phyloP scores from a whole-genome alignment of 2,113 vertebrate genomes.

The Pycnonotus jocosus region DNA sequence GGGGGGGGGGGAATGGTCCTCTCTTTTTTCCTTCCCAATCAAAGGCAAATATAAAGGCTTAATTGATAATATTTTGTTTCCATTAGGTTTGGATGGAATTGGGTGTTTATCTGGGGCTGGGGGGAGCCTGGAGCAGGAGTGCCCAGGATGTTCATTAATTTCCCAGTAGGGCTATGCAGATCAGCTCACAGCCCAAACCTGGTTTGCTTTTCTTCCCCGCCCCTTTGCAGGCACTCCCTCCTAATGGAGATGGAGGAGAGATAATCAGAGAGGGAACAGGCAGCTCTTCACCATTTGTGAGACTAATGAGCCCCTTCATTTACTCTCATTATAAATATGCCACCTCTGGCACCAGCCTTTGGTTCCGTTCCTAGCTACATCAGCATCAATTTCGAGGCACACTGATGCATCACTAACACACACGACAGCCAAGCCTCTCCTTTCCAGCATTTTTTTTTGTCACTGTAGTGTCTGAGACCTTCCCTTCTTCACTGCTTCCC shows the following conservation, averaged over 20 bases:
- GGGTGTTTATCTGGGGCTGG: too few species aligned
- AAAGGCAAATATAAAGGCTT: not conserved
- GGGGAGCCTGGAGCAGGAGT: not conserved
- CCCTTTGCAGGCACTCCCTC: not conserved
- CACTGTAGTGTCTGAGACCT: not conserved
- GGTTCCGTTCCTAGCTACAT: conserved; percentile 57
- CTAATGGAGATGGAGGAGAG: conserved; percentile 41
- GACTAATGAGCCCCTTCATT: conserved; percentile 60
- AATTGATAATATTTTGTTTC: not conserved
- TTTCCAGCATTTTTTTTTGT: not conserved
- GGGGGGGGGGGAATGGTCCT: too few species aligned
- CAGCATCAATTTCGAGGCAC: conserved; percentile 65
- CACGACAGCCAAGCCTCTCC: conserved; percentile 63
- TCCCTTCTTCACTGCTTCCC: not conserved
- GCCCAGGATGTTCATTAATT: conserved; percentile 26
- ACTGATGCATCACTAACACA: conserved; percentile 60
- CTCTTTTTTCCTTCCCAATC: not conserved
- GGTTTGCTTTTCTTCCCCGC: not conserved
- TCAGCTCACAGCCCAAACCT: conserved; percentile 32
- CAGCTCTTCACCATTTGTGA: conserved; percentile 60
- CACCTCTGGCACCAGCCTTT: conserved; percentile 57
- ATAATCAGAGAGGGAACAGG: conserved; percentile 45
- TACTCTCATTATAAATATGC: conserved; percentile 62
- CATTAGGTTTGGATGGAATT: not conserved
- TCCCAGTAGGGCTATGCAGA: conserved; percentile 59